Evolutionary conservation across 1,140 invertebrate genomes (phyloP), one percentile per base, ranked within the genome.

Genomic region (Drosophila ananassae): DNA sequence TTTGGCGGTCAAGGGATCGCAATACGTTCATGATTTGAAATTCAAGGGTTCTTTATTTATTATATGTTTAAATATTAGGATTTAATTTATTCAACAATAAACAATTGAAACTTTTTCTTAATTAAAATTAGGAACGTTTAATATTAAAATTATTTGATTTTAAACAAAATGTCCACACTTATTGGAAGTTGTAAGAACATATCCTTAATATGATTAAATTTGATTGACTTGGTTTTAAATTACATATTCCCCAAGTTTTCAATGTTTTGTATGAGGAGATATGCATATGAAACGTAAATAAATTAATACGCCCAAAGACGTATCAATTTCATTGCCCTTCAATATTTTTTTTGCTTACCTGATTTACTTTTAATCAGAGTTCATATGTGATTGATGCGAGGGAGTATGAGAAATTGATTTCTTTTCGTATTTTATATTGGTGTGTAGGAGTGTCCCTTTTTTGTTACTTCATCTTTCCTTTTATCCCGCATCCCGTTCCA

Each of bases 361-460:
- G 34, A 67, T 67, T 68, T 67, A 25, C 61, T 68, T 66, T 47
- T 17, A 67, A 68, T 68, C 39, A 34, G 22, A 55, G n/a, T 48
- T 24, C 17, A 44, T 48, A 44, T 62, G 25, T 48, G 69, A 54
- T 73, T 61, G 68, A 61, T 73, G 51, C 12, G 25, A 17, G 25
- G 28, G 39, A 48, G 32, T 41, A 7, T 34, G 22, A 68, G 21
- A 53, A 72, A 73, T 73, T 61, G 56, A 73, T 73, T 71, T 73
- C 12, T 32, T 53, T 34, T 60, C 17, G 32, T 37, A 81, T 57
- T 51, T 57, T 37, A 37, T 17, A 17, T 17, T 17, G 0, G 32
- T 39, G 50, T 58, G 54, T 41, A 48, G 13, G 39, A 51, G 56
- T 51, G 34, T 41, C 56, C 39, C 21, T 22, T 52, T 55, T 56